A percentile compares a stretch with the other conserved stretches of the same genome.
phyloP scores from a whole-genome alignment of 2,113 vertebrate genomes.

The Mesocricetus auratus region DNA sequence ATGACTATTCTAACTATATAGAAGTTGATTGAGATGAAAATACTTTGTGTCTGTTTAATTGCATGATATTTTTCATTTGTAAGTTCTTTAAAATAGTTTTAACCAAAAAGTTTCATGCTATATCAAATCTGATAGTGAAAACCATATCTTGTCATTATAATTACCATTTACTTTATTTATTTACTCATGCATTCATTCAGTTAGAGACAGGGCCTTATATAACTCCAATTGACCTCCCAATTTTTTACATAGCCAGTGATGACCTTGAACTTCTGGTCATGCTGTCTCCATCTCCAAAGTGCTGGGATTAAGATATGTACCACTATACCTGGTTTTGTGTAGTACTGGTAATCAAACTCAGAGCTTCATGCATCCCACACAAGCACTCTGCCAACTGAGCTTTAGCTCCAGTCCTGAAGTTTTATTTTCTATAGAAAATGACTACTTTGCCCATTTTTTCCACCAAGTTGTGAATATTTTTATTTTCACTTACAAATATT shows the following conservation, averaged over 20 bases:
- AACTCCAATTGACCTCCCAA: background rate
- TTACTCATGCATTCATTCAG: background rate
- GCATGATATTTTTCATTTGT: background rate
- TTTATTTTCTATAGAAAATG: conserved; percentile 36
- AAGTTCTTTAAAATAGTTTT: background rate
- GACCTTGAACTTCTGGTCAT: background rate
- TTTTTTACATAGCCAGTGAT: background rate
- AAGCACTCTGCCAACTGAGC: background rate
- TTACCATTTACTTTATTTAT: background rate
- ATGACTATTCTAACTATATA: background rate
- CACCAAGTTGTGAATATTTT: background rate
- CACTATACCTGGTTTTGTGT: background rate
- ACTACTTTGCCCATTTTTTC: background rate
- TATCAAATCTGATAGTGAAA: background rate
- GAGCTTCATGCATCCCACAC: background rate
- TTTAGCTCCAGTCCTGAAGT: background rate
- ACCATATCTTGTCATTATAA: background rate
- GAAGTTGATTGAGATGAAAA: background rate
- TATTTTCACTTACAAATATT: background rate
- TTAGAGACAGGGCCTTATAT: background rate
- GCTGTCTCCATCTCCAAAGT: background rate
- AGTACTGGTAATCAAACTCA: background rate
- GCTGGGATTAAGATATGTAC: background rate
- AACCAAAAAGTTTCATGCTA: background rate
- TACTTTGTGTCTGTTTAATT: background rate